Evolutionary conservation across 1,140 invertebrate genomes (phyloP).

Genomic region (Aphaenogaster ashmeadi): DNA sequence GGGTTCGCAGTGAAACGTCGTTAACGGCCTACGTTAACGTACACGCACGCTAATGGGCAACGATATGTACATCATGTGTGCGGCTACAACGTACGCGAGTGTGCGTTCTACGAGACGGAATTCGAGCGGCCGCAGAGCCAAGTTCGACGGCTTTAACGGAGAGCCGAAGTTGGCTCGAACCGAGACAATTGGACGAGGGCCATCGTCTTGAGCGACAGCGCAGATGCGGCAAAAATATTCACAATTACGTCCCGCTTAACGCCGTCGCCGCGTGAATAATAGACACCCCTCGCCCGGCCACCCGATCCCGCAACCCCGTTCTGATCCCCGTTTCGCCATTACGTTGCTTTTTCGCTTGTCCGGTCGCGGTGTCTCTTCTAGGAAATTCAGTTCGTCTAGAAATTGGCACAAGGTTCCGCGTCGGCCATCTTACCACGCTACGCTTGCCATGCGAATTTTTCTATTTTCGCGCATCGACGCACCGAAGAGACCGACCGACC

Average conservation of each 20-base stretch:
- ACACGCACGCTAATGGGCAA: background rate
- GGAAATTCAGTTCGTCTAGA: constrained; percentile 78
- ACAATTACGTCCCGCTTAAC: constrained; percentile 83
- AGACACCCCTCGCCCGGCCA: constrained; percentile 75
- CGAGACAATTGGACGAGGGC: constrained; percentile 85
- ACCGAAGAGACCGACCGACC: constrained; percentile 22
- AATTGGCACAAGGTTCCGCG: constrained; percentile 85
- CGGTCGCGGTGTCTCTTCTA: constrained; percentile 72
- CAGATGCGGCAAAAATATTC: constrained; percentile 86
- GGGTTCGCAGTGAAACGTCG: constrained; percentile 19
- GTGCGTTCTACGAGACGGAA: constrained; percentile 59
- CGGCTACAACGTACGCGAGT: background rate
- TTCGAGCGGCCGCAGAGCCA: constrained; percentile 68
- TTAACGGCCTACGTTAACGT: constrained; percentile 38
- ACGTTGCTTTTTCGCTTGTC: constrained; percentile 46
- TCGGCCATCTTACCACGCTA: constrained; percentile 63
- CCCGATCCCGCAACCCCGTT: background rate
- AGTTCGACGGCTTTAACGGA: constrained; percentile 72
- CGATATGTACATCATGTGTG: constrained; percentile 8
- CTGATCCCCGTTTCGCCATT: constrained; percentile 22
- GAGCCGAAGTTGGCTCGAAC: constrained; percentile 77
- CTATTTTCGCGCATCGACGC: constrained; percentile 59
- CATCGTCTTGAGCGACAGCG: constrained; percentile 85
- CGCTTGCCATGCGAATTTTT: constrained; percentile 59
- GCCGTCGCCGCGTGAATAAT: constrained; percentile 83